Conservation (phyloP, 2,113 vertebrate species). For the Passer montanus region DNA sequence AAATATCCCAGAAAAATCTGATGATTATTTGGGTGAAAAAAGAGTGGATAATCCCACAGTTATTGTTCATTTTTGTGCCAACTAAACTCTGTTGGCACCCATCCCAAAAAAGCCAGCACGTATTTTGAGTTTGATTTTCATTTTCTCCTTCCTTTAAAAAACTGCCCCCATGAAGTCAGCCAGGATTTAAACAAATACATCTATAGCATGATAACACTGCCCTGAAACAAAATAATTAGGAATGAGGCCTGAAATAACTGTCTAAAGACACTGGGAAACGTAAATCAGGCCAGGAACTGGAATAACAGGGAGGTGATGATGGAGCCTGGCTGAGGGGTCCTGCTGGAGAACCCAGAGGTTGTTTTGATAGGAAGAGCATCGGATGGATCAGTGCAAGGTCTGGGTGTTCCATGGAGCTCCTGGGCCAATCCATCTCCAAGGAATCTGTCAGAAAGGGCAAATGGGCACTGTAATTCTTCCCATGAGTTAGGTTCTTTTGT, state of each 20-base stretch:
- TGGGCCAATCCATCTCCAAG: neutral
- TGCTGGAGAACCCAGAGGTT: neutral
- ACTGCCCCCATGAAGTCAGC: constrained; percentile 43
- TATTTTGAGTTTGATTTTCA: constrained; percentile 5
- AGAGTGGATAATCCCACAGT: neutral
- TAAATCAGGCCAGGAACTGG: constrained; percentile 27
- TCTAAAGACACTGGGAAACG: neutral
- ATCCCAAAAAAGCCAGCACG: neutral
- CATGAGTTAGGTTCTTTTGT: neutral
- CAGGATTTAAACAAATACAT: constrained; percentile 69
- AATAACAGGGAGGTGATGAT: constrained; percentile 29
- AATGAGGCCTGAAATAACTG: constrained; percentile 53
- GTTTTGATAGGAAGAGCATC: neutral
- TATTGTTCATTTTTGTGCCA: constrained; percentile 26
- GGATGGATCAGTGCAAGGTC: neutral
- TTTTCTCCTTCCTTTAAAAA: constrained; percentile 51
- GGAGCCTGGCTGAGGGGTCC: neutral
- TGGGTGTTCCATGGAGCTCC: neutral
- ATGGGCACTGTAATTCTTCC: neutral
- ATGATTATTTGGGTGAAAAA: neutral
- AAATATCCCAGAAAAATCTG: neutral
- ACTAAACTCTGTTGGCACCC: neutral
- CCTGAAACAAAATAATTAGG: constrained; percentile 44
- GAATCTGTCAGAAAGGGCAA: neutral
- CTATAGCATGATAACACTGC: constrained; percentile 29